Base-by-base conservation (phyloP, 2,797 vertebrate genomes). In the Ispidina picta region DNA sequence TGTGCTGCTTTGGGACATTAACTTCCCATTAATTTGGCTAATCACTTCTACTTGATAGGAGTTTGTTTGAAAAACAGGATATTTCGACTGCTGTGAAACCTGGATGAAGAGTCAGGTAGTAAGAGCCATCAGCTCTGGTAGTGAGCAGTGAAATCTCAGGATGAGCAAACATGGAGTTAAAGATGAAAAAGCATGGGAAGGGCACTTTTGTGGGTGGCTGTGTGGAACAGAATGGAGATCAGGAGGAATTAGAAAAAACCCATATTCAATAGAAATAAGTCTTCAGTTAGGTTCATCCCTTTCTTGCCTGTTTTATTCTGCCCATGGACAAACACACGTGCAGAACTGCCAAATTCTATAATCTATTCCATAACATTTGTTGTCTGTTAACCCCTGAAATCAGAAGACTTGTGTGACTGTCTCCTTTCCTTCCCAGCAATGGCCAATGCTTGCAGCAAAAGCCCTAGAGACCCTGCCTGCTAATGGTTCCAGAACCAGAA, bases 1-100 rank as follows among this genome's bases (percentile, higher is more conserved):
- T 93, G 88, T 95, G 86, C 95, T 93, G 89, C 91, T 95, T 84
- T 95, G 95, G 94, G 95, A 96, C 95, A 96, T 96, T 95, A 96
- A 94, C 95, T 93, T 92, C 94, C 88, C 95, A 96, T 96, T 96
- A 96, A 95, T 96, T 96, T 96, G 70, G 92, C 86, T 96, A 96
- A 96, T 96, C 95, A 96, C 92, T 93, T 94, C 94, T 93, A 90
- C 94, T 94, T 93, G 86, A 90, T 92, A 96, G 95, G 92, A 91
- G 86, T 96, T 95, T 94, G 94, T 95, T 96, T 96, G 94, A 94
- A 95, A 96, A 96, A 96, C 92, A 94, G 86, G 51, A 62, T 77
- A 84, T n/a, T 90, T 83, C 0, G 3, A 59, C 78, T 92, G 63
- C 74, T 72, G 74, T 71, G 75, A 92, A 95, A 93, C 81, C 81